phyloP scores from a whole-genome alignment of 2,113 vertebrate species.

The Hoplias malabaricus region DNA sequence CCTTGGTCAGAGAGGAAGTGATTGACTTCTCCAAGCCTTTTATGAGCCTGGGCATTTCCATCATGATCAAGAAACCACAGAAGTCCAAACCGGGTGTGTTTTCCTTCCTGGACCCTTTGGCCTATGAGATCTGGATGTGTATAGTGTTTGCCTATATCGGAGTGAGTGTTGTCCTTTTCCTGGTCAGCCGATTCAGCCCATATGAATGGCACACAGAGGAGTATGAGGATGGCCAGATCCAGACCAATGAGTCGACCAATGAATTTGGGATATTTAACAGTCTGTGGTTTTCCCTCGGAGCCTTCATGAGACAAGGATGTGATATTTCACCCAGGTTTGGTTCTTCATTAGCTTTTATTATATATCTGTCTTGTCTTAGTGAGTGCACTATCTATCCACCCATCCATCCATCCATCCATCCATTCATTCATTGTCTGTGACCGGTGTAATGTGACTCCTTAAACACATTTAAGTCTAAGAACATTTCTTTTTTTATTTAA shows the following conservation, averaged over 20 bases:
- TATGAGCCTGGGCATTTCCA: slow-evolving; percentile 99
- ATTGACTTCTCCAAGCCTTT: slow-evolving; percentile 99
- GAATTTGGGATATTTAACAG: slow-evolving; percentile 99
- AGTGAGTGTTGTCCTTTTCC: slow-evolving; percentile 98
- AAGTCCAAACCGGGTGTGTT: slow-evolving; percentile 99
- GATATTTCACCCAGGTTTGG: slow-evolving; percentile 91
- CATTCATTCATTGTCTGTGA: neutral
- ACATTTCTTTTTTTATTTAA: no score
- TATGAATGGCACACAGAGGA: slow-evolving; percentile 99
- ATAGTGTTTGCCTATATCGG: slow-evolving; percentile 99
- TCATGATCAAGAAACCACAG: slow-evolving; percentile 99
- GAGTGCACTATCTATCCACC: no score
- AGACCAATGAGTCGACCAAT: slow-evolving; percentile 98
- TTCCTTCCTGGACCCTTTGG: slow-evolving; percentile 98
- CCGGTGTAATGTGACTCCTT: no score
- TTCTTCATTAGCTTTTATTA: neutral
- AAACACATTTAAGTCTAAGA: no score
- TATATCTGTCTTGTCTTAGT: no score
- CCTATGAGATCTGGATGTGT: slow-evolving; percentile 99
- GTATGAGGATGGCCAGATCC: slow-evolving; percentile 97
- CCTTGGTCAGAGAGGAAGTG: slow-evolving; percentile 97
- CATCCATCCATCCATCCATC: no score
- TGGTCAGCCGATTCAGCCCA: slow-evolving; percentile 98
- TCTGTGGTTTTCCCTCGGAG: slow-evolving; percentile 95
- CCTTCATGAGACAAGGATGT: slow-evolving; percentile 95